Evolutionary conservation across 2,113 vertebrate genomes (phyloP).

Genomic region (Nothobranchius furzeri): DNA sequence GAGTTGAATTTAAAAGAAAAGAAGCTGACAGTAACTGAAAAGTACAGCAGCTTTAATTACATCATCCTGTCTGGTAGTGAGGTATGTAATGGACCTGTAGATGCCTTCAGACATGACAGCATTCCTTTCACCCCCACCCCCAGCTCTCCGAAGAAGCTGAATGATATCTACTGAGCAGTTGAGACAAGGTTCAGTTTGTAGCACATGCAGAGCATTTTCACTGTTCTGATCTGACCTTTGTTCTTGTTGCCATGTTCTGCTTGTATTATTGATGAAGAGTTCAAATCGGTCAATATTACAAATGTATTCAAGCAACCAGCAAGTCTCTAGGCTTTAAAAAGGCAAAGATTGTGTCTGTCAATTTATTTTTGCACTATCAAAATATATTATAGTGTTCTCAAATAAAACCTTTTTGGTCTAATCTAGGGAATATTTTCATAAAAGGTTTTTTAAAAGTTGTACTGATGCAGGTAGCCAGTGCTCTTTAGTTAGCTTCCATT

Average conservation of each 20-base stretch:
- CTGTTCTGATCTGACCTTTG: not conserved
- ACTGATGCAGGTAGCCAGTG: not conserved
- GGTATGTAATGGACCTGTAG: slow-evolving; percentile 46
- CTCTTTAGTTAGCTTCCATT: slow-evolving; percentile 31
- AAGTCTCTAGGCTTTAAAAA: too few species aligned
- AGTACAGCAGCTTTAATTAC: slow-evolving; percentile 26
- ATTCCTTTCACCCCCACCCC: slow-evolving; percentile 18
- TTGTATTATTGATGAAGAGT: not conserved
- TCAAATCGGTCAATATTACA: not conserved
- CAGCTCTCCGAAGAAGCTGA: not conserved
- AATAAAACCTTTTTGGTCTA: not conserved
- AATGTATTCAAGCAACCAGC: not conserved
- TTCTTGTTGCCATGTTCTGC: slow-evolving; percentile 2
- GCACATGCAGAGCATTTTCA: not conserved
- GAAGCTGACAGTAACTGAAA: not conserved
- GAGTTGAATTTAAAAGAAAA: not conserved
- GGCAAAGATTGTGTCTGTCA: too few species aligned
- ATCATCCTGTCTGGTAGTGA: slow-evolving; percentile 47
- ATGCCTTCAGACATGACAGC: slow-evolving; percentile 50
- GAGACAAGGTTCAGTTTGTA: not conserved
- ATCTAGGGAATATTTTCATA: slow-evolving; percentile 7
- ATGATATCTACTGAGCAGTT: not conserved
- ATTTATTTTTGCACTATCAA: too few species aligned
- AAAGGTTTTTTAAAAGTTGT: slow-evolving; percentile 15
- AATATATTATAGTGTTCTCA: not conserved